Conservation (phyloP, 1,140 invertebrate genomes). For the Sminthurides bifidus region DNA sequence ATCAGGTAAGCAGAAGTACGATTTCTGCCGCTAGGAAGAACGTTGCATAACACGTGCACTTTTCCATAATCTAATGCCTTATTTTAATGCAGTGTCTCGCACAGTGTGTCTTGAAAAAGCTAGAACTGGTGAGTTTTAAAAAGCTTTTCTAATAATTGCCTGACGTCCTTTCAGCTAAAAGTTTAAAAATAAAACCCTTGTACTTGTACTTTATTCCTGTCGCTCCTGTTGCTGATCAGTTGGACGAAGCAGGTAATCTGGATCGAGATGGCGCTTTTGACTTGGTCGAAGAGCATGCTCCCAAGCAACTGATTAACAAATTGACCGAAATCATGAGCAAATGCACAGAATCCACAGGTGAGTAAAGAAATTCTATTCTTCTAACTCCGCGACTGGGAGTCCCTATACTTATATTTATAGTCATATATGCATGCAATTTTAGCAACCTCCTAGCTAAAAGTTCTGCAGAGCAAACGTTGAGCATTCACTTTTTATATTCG, state of each 20-base stretch:
- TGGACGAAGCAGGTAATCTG: conserved; percentile 6
- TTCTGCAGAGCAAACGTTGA: neutral
- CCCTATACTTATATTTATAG: neutral
- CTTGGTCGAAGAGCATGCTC: conserved; percentile 17
- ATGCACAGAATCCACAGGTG: conserved; percentile 15
- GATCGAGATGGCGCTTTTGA: conserved; percentile 19
- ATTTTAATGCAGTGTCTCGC: conserved; percentile 2
- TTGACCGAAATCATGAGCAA: conserved; percentile 13
- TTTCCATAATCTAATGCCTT: conserved; percentile 1
- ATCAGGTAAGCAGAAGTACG: conserved; percentile 10
- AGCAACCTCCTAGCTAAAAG: neutral
- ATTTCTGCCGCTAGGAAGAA: neutral
- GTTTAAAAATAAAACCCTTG: neutral
- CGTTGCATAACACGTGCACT: neutral
- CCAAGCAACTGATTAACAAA: conserved; percentile 12
- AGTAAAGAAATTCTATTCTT: neutral
- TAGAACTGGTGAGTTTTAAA: conserved; percentile 14
- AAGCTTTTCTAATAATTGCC: neutral
- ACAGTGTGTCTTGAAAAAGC: conserved; percentile 7
- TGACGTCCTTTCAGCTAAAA: neutral
- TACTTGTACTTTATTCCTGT: neutral
- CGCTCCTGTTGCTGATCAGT: neutral
- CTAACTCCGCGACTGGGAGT: neutral
- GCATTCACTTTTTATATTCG: neutral
- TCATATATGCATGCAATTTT: neutral